These are phyloP conservation scores for Cydia amplana DNA, from an alignment of 1,140 invertebrate genomes.

Conservation along the genomic window DNA sequence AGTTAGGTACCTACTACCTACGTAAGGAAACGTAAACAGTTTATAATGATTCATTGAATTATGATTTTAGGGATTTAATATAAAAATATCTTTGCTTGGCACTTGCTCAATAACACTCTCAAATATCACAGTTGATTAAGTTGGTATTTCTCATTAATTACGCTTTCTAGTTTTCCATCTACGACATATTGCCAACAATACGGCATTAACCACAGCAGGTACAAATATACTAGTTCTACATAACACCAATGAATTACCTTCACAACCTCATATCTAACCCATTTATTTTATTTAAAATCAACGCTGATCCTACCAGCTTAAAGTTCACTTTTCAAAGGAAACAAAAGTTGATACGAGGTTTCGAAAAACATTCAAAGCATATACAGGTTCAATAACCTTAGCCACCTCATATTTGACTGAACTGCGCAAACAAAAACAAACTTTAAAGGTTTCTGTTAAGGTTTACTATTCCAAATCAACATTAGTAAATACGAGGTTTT, in stretches of 20 bases:
- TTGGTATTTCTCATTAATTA: background rate
- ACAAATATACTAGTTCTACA: background rate
- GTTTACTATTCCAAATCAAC: background rate
- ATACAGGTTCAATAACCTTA: background rate
- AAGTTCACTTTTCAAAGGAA: background rate
- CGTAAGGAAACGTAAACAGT: no score
- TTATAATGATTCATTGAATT: no score
- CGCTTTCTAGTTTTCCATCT: background rate
- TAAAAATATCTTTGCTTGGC: background rate
- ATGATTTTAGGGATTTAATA: background rate
- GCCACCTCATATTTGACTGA: background rate
- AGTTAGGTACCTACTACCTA: no score
- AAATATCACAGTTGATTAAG: background rate
- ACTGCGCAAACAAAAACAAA: background rate
- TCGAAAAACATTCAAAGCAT: background rate
- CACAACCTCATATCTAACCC: background rate
- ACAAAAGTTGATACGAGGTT: background rate
- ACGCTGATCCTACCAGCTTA: background rate
- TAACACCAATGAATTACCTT: background rate
- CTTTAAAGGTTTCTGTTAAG: background rate
- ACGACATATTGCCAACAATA: conserved; percentile 3
- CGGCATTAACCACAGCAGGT: conserved; percentile 10
- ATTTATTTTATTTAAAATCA: background rate
- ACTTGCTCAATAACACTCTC: background rate
- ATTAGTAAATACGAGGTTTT: background rate